Evolutionary conservation across 2,797 vertebrate species (phyloP).

Genomic region (Thamnophis elegans): DNA sequence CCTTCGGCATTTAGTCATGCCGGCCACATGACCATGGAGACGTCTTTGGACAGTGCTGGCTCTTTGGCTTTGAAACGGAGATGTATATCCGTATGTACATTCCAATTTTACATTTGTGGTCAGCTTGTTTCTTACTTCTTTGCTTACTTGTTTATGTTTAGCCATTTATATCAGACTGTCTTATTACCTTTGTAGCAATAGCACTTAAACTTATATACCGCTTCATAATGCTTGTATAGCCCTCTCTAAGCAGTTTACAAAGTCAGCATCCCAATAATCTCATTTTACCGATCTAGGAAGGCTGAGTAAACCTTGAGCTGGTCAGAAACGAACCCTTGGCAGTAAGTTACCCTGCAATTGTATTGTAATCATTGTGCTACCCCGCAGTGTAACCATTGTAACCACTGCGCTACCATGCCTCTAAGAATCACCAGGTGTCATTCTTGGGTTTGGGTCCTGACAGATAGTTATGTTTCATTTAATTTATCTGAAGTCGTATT

Average conservation of each 20-base stretch:
- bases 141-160: too few species aligned
- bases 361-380: background rate
- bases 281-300: background rate
- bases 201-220: background rate
- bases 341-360: background rate
- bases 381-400: too few species aligned
- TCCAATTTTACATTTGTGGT: too few species aligned
- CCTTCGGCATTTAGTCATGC: too few species aligned
- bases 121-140: too few species aligned
- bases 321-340: background rate
- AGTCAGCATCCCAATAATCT: background rate
- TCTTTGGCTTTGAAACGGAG: too few species aligned
- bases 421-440: background rate
- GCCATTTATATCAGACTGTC: too few species aligned
- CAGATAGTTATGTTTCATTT: background rate
- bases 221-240: background rate
- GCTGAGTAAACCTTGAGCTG: background rate
- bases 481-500: background rate
- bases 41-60: too few species aligned
- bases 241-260: background rate
- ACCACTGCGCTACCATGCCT: background rate
- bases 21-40: too few species aligned
- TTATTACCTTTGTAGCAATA: background rate
- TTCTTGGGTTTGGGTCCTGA: background rate
- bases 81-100: too few species aligned